Conservation (phyloP, 2,797 vertebrate species). For the Schizopygopsis pylzovi region DNA sequence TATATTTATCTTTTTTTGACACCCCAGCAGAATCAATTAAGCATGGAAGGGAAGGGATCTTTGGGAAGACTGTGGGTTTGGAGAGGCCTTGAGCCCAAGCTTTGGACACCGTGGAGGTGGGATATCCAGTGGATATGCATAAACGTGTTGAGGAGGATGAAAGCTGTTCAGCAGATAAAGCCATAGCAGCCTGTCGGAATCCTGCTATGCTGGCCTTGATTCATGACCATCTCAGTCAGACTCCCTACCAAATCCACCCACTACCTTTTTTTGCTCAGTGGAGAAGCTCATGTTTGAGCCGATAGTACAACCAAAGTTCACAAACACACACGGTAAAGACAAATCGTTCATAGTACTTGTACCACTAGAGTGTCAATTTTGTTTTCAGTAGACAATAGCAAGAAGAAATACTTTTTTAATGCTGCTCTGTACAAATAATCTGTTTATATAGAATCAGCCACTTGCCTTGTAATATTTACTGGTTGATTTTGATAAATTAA, state of each 20-base stretch:
- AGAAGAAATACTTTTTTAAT: background rate
- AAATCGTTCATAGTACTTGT: background rate
- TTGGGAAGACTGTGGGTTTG: constrained; percentile 65
- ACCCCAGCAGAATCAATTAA: constrained; percentile 83
- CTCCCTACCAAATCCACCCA: constrained; percentile 69
- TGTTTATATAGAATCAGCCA: background rate
- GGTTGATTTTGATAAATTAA: background rate
- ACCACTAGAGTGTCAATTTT: background rate
- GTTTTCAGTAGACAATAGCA: background rate
- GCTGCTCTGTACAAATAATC: background rate
- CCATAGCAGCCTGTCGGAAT: constrained; percentile 76
- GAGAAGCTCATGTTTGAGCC: constrained; percentile 52
- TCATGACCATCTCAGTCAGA: constrained; percentile 78
- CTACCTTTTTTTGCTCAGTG: constrained; percentile 69
- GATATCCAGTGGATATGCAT: constrained; percentile 72
- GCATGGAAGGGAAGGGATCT: constrained; percentile 63
- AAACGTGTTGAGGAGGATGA: constrained; percentile 60
- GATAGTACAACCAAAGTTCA: background rate
- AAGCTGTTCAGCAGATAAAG: constrained; percentile 57
- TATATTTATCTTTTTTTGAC: constrained; percentile 69
- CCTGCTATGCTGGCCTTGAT: constrained; percentile 74
- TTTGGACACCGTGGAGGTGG: constrained; percentile 44
- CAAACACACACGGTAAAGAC: constrained; percentile 1
- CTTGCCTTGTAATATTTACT: background rate
- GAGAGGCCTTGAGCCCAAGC: constrained; percentile 71